Evolutionary conservation across 1,140 invertebrate species (phyloP), one percentile per base, ranked within the genome.

Genomic region (Calliopsis andreniformis): DNA sequence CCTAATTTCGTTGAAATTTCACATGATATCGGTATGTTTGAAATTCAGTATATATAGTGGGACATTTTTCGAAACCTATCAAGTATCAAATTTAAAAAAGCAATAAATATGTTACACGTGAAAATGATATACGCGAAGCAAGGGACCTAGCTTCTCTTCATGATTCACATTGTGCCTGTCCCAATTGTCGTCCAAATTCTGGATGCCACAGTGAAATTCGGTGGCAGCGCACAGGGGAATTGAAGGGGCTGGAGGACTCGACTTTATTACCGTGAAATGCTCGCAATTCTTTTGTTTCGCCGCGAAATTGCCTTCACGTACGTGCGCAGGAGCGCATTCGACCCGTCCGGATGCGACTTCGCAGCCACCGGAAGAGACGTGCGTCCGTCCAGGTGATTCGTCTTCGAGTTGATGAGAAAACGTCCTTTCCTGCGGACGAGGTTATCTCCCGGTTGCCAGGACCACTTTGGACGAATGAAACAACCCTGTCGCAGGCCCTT

Each of bases 251-350:
- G 64, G 45, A 80, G 69, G 63, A 70, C 59, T 80, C 25, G 56
- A 3, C 39, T 80, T 80, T 80, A 80, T 80, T 75, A 63, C 56
- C 71, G 64, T 35, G 32, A 70, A 58, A 23, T 25, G 43, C 4
- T 4, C 3, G 49, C 79, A 47, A 70, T 64, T 82, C 78, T 70
- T 80, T 82, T 80, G 70, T 81, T 49, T 63, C 70, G 16, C 39
- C 32, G 58, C 64, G 59, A 76, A 80, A 80, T 81, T 82, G 53
- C 59, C 47, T 70, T 28, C 45, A 45, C 51, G 71, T 45, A 49
- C 62, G 55, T 64, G 42, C 35, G 53, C 47, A 1, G 49, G 8
- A n/a, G 2, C n/a, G 56, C 56, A 39, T 59, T 59, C 56, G 56
- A 12, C 18, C 32, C 32, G 20, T 23, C n/a, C 8, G 32, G 8